Percentiles rank a stretch among this genome's conserved stretches.
phyloP scores from a whole-genome alignment of 2,888 invertebrate species.

The Eupithecia abbreviata region DNA sequence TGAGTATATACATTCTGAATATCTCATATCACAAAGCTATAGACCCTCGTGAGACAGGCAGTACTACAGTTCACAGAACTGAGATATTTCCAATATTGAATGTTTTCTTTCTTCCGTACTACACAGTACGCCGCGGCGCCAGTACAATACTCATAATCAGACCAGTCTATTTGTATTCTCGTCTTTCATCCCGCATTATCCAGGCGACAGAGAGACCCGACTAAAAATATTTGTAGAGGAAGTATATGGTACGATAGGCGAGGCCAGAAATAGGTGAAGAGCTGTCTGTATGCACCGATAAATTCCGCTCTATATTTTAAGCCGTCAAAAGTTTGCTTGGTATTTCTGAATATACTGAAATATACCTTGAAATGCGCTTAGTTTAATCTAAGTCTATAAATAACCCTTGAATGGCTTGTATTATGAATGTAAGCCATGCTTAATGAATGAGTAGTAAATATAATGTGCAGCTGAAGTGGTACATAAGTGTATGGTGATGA shows the following conservation, averaged over 20 bases:
- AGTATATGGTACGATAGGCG: constrained; percentile 69
- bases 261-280: constrained; percentile 63
- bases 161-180: constrained; percentile 60
- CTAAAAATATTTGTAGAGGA: constrained; percentile 74
- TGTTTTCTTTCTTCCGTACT: constrained; percentile 7
- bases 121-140: constrained; percentile 22
- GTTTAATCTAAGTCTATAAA: neutral
- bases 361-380: neutral
- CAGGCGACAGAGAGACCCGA: constrained; percentile 64
- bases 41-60: neutral
- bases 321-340: neutral
- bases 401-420: no score
- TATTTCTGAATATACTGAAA: neutral
- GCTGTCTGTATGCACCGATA: constrained; percentile 59
- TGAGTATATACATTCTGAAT: neutral
- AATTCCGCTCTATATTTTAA: constrained; percentile 24
- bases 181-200: constrained; percentile 58
- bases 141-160: constrained; percentile 48
- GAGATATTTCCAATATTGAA: neutral
- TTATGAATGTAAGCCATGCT: no score
- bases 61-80: neutral
- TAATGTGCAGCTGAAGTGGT: neutral
- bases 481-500: neutral
- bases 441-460: neutral
- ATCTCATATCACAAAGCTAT: neutral